These are phyloP conservation scores for Charina bottae DNA, from an alignment of 2,113 vertebrate genomes.

Conservation along the genomic window DNA sequence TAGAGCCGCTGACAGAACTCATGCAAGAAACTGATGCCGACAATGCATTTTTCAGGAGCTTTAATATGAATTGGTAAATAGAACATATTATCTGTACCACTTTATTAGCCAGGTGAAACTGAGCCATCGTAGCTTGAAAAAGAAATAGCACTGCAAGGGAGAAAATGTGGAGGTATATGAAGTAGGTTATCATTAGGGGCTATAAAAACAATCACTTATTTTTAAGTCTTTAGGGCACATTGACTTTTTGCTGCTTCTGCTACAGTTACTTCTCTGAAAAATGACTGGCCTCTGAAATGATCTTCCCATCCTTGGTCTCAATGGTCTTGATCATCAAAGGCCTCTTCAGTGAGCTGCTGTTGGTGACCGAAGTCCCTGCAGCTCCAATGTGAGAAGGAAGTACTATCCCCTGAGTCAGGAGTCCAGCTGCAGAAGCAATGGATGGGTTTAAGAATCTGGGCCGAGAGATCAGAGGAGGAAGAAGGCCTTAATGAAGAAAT, in stretches of 20 bases:
- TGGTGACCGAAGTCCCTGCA: neutral
- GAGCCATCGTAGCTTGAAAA: neutral
- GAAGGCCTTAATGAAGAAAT: neutral
- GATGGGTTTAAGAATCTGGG: conserved; percentile 28
- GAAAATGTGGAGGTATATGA: neutral
- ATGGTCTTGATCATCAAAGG: conserved; percentile 69
- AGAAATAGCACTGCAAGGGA: neutral
- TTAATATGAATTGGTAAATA: neutral
- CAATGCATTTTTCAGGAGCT: neutral
- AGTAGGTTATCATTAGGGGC: neutral
- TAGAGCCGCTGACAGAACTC: neutral
- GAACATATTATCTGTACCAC: neutral
- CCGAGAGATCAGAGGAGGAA: conserved; percentile 14
- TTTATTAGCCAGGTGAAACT: neutral
- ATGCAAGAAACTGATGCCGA: neutral
- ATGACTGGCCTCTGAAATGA: conserved; percentile 62
- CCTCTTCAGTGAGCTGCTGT: conserved; percentile 43
- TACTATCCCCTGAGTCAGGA: neutral
- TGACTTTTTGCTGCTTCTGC: neutral
- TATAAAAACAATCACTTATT: conserved; percentile 21
- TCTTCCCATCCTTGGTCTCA: conserved; percentile 59
- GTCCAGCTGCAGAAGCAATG: conserved; percentile 1
- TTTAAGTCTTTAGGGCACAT: too few relatives aligned
- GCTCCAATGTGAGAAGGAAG: neutral
- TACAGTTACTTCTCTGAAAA: conserved; percentile 50